phyloP scores from a whole-genome alignment of 2,113 vertebrate species.

The Platysteira castanea region DNA sequence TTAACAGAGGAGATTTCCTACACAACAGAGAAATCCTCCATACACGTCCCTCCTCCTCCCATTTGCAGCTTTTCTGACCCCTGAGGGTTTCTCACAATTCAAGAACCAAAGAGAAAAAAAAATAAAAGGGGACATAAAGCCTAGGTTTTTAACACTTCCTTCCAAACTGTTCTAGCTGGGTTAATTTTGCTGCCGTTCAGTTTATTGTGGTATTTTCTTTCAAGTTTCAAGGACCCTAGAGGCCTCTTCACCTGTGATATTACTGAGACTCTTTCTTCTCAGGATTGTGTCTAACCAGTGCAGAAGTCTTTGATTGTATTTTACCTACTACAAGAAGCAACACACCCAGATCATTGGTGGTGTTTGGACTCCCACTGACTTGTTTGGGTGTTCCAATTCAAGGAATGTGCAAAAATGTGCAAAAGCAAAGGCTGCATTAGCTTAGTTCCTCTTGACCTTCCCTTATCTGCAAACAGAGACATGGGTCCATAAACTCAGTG shows the following conservation, averaged over 20 bases:
- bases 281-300: background rate
- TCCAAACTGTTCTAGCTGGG: background rate
- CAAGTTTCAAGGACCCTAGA: background rate
- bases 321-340: background rate
- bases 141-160: background rate
- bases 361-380: background rate
- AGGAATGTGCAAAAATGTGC: background rate
- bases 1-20: background rate
- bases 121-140: background rate
- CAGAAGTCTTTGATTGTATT: background rate
- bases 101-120: background rate
- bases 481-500: slow-evolving; percentile 42
- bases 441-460: slow-evolving; percentile 48
- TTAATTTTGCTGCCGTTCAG: background rate
- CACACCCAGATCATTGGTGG: background rate
- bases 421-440: background rate
- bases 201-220: background rate
- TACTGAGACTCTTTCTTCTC: background rate
- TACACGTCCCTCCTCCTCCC: background rate
- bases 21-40: background rate
- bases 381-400: slow-evolving; percentile 6
- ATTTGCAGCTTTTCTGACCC: background rate
- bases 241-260: background rate
- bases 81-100: background rate
- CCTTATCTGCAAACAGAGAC: slow-evolving; percentile 39